A percentile compares a stretch with the other conserved stretches of the same genome.
These are phyloP conservation scores for Caenorhabditis plicata DNA, from an alignment of 2,888 invertebrate genomes.

Conservation along the genomic window DNA sequence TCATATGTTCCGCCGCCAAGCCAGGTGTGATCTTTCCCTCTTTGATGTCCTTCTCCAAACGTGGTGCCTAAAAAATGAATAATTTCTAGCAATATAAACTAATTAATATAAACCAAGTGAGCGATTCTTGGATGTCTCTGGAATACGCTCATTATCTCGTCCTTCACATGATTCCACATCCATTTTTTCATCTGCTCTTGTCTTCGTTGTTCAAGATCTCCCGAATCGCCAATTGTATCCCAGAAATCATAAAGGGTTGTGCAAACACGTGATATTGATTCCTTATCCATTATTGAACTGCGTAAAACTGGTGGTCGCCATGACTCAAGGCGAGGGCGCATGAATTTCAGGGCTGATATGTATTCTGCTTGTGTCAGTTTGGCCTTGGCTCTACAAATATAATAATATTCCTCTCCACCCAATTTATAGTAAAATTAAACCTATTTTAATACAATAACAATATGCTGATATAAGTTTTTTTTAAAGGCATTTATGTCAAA, in stretches of 20 bases:
- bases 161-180: constrained; percentile 55
- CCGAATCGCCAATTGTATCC: constrained; percentile 42
- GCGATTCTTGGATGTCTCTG: constrained; percentile 45
- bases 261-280: constrained; percentile 42
- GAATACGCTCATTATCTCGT: constrained; percentile 50
- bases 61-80: constrained; percentile 26
- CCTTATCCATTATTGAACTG: constrained; percentile 44
- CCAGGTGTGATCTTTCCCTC: constrained; percentile 48
- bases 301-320: constrained; percentile 50
- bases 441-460: no score
- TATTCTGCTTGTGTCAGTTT: constrained; percentile 54
- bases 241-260: constrained; percentile 45
- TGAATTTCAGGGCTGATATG: constrained; percentile 51
- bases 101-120: constrained; percentile 13
- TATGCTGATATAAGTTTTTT: no score
- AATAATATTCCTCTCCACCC: no score
- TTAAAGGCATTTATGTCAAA: no score
- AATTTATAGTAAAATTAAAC: no score
- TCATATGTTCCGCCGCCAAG: constrained; percentile 48
- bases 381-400: constrained; percentile 30
- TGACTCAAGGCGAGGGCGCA: constrained; percentile 38
- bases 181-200: constrained; percentile 43
- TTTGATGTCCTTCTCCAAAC: constrained; percentile 35
- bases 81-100: neutral
- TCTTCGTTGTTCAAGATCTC: constrained; percentile 34